Base-by-base conservation (phyloP, 2,888 invertebrate genomes). In the Phortica magna region DNA sequence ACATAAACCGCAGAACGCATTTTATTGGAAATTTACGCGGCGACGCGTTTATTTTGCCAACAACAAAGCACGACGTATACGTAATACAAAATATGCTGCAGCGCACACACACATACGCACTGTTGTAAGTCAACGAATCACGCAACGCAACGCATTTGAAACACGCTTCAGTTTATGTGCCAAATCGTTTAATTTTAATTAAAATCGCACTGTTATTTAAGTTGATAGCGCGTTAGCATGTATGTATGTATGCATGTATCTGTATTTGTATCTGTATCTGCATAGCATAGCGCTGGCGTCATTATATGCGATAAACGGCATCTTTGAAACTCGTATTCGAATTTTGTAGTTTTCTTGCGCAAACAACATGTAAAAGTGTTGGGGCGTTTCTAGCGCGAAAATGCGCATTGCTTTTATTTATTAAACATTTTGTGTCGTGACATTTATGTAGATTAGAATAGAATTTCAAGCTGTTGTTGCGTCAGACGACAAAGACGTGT, bases 141-240 rank as follows among this genome's bases (percentile, higher is more conserved):
- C 31, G 5, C 31, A 31, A 31, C 2, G 31, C 31, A 17, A 7
- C 68, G 68, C 48, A 68, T 31, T 31, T 53, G 31, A 31, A 61
- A 12, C 7, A 7, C 22, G 31, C 43, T 61, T 53, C 31, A 53
- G 53, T 71, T 71, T 71, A 71, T 71, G 70, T 55, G 14, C 43
- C 12, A 31, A 71, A 71, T 71, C 70, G 55, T 71, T 71, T 71
- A 53, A n/a, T 71, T 71, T 71, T 71, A 71, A 71, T 71, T 71
- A 71, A 71, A 71, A 53, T 65, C 17, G 41, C 65, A 65, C 14
- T 48, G 48, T 48, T 48, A 14, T 48, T 48, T 48, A 0, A 48
- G 48, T 48, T 48, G 48, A 12, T 48, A 14, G 48, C 48, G 7
- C 48, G 14, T 6, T 48, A 9, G 19, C 61, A 17, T 22, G 61